Conservation (phyloP, 2,797 vertebrate species). For the Tragelaphus oryx region DNA sequence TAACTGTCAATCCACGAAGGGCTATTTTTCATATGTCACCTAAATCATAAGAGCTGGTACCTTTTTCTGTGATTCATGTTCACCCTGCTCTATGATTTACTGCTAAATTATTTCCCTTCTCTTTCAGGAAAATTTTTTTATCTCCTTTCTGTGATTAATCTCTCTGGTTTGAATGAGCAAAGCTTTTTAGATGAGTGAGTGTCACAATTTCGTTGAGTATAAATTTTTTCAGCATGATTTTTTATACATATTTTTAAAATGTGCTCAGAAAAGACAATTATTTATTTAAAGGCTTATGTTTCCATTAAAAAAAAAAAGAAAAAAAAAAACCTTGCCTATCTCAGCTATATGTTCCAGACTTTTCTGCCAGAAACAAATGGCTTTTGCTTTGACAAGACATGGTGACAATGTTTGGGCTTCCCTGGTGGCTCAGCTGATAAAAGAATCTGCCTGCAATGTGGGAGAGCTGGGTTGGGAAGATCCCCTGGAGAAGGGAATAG, state of each 20-base stretch:
- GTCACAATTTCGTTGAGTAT: conserved; percentile 69
- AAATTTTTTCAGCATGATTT: conserved; percentile 65
- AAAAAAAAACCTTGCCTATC: background rate
- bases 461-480: background rate
- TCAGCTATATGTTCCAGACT: conserved; percentile 40
- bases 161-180: conserved; percentile 73
- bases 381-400: conserved; percentile 49
- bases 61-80: conserved; percentile 76
- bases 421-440: background rate
- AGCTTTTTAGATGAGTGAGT: conserved; percentile 73
- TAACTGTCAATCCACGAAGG: conserved; percentile 76
- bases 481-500: background rate
- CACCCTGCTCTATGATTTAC: conserved; percentile 74
- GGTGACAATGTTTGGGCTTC: background rate
- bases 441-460: background rate
- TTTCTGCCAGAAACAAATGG: conserved; percentile 20
- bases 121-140: conserved; percentile 66
- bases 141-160: conserved; percentile 77
- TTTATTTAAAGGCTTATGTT: conserved; percentile 69
- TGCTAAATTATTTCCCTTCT: conserved; percentile 78
- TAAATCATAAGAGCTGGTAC: conserved; percentile 75
- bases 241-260: conserved; percentile 63
- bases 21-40: conserved; percentile 73
- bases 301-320: conserved; percentile 5
- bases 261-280: conserved; percentile 70